These are phyloP conservation scores for Cheilosia vulpina DNA, from an alignment of 2,888 invertebrate species.

Conservation along the genomic window DNA sequence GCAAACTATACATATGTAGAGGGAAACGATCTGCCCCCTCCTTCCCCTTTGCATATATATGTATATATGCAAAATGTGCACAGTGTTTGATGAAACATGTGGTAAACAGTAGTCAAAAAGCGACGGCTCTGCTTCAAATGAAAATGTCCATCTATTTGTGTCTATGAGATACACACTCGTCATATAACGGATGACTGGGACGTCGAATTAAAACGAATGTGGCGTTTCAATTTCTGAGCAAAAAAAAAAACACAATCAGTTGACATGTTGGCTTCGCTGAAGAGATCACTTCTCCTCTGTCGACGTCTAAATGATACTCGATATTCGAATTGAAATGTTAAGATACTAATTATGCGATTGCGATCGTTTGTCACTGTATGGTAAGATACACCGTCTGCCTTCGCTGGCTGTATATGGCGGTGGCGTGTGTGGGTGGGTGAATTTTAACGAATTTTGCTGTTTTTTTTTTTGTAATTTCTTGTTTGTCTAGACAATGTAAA, in stretches of 20 bases:
- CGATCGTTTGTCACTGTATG: constrained; percentile 62
- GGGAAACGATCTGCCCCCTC: constrained; percentile 2
- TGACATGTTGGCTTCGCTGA: constrained; percentile 14
- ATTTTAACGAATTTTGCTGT: constrained; percentile 37
- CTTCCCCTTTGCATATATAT: neutral
- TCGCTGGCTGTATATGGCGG: constrained; percentile 8
- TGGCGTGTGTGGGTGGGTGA: constrained; percentile 64
- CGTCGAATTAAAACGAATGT: constrained; percentile 60
- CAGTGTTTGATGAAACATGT: constrained; percentile 24
- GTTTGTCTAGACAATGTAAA: constrained; percentile 58
- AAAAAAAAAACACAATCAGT: constrained; percentile 2
- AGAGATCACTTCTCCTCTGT: constrained; percentile 30
- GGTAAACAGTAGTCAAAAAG: constrained; percentile 52
- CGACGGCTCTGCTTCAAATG: constrained; percentile 23
- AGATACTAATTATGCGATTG: constrained; percentile 66
- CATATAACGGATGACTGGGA: constrained; percentile 30
- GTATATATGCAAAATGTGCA: too few relatives aligned
- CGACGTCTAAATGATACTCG: constrained; percentile 51
- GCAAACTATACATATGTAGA: neutral
- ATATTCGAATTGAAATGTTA: constrained; percentile 69
- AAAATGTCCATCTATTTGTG: constrained; percentile 36
- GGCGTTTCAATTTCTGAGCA: constrained; percentile 35
- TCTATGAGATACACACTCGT: constrained; percentile 24
- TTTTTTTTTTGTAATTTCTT: constrained; percentile 11
- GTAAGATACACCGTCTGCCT: constrained; percentile 37